A percentile compares a stretch with the other conserved stretches of the same genome.
These are phyloP conservation scores for Dipodomys ordii DNA, from an alignment of 2,113 vertebrate genomes.

Conservation along the genomic window DNA sequence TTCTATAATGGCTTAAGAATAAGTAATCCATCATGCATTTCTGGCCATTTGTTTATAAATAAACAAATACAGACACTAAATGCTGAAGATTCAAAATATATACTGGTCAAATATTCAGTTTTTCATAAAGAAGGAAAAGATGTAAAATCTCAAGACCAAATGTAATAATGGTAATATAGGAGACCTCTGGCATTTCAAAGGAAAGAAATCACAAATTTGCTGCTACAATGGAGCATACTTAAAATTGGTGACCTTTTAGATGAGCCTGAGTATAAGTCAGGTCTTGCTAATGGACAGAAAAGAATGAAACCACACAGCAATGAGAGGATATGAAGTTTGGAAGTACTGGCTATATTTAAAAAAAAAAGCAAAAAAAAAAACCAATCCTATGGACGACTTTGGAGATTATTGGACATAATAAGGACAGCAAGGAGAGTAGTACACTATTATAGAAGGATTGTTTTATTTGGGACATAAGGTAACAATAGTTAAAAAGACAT, in stretches of 20 bases:
- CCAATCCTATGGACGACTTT: not conserved
- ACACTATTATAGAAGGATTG: not conserved
- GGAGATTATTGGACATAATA: not conserved
- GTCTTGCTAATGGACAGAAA: not conserved
- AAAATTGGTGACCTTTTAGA: not conserved
- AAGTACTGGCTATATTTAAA: not conserved
- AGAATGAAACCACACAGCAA: not conserved
- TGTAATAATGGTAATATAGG: not conserved
- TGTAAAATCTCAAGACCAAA: not conserved
- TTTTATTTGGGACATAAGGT: slow-evolving; percentile 17
- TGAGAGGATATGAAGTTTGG: not conserved
- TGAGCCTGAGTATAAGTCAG: not conserved
- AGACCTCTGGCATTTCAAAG: slow-evolving; percentile 3
- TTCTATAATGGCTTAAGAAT: slow-evolving; percentile 15
- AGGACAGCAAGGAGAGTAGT: not conserved
- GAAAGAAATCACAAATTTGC: not conserved
- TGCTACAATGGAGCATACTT: not conserved
- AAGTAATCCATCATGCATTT: not conserved
- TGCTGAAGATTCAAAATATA: not conserved
- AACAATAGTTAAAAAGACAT: not conserved
- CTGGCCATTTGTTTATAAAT: not conserved
- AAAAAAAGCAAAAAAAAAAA: not conserved
- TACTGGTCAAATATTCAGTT: not conserved
- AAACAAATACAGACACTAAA: not conserved
- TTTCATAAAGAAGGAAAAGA: not conserved